Conservation (phyloP, 2,888 invertebrate species). For the Matsumyia berberina region DNA sequence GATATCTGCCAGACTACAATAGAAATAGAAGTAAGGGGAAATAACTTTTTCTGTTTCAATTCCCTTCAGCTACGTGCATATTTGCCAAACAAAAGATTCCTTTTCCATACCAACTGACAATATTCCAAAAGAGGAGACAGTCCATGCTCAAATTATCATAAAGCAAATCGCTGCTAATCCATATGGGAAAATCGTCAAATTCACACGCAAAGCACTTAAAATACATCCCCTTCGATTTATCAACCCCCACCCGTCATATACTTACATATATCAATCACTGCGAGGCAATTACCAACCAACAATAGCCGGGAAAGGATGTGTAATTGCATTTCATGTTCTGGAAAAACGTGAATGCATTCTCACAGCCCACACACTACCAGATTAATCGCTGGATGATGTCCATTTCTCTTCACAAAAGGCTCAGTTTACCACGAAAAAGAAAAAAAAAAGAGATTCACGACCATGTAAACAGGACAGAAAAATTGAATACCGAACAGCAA, state of each 20-base stretch:
- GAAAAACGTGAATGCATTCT: constrained; percentile 40
- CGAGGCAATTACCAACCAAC: constrained; percentile 39
- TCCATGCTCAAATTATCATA: background rate
- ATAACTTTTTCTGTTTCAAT: too few species aligned
- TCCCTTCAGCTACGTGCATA: too few species aligned
- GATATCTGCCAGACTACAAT: too few species aligned
- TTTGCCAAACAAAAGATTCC: too few species aligned
- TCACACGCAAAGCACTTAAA: constrained; percentile 34
- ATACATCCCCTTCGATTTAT: background rate
- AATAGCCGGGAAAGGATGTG: constrained; percentile 49
- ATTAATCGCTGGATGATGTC: constrained; percentile 60
- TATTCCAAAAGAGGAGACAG: too few species aligned
- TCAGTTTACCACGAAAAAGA: constrained; percentile 40
- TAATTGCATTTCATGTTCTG: constrained; percentile 50
- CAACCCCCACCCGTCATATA: constrained; percentile 3
- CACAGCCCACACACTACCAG: constrained; percentile 57
- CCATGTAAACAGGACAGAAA: background rate
- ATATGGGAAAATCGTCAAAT: constrained; percentile 24
- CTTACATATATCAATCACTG: constrained; percentile 22
- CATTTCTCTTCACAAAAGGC: constrained; percentile 49
- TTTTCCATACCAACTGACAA: too few species aligned
- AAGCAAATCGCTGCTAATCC: background rate
- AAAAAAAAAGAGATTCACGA: constrained; percentile 7
- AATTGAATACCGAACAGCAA: constrained; percentile 36
- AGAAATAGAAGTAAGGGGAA: too few species aligned